Conservation (phyloP, 2,113 vertebrate genomes). For the Rafetus swinhoei region DNA sequence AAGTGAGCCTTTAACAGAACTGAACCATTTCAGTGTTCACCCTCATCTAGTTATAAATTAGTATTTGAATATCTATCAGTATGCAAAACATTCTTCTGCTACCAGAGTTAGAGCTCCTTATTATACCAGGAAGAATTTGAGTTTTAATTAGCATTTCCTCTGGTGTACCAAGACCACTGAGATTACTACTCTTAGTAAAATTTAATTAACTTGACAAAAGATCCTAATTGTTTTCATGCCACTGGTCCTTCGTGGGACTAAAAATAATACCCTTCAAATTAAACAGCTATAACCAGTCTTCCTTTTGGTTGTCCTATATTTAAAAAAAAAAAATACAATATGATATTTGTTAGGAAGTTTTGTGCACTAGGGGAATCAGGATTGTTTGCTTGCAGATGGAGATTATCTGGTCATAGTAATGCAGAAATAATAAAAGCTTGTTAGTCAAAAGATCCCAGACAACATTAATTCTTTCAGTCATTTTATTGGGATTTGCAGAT, state of each 20-base stretch:
- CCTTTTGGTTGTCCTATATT: slow-evolving; percentile 71
- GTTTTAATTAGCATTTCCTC: slow-evolving; percentile 93
- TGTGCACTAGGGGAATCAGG: slow-evolving; percentile 12
- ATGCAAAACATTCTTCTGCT: slow-evolving; percentile 77
- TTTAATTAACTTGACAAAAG: slow-evolving; percentile 94
- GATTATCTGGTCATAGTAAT: slow-evolving; percentile 8
- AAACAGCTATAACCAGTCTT: slow-evolving; percentile 66
- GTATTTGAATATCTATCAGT: slow-evolving; percentile 79
- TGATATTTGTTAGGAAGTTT: slow-evolving; percentile 47
- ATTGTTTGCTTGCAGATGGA: slow-evolving; percentile 1
- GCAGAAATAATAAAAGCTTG: neutral
- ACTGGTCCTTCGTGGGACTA: slow-evolving; percentile 81
- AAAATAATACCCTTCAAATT: slow-evolving; percentile 82
- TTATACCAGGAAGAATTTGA: slow-evolving; percentile 88
- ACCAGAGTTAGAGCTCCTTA: slow-evolving; percentile 78
- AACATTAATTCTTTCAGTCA: slow-evolving; percentile 7
- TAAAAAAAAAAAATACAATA: slow-evolving; percentile 32
- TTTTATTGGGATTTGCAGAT: slow-evolving; percentile 10
- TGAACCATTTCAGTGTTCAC: slow-evolving; percentile 71
- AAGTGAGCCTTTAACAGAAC: slow-evolving; percentile 72
- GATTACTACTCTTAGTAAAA: slow-evolving; percentile 91
- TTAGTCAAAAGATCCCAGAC: neutral
- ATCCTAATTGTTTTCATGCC: slow-evolving; percentile 90
- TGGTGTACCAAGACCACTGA: slow-evolving; percentile 84
- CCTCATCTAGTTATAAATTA: slow-evolving; percentile 77